These are phyloP conservation scores for Larimichthys crocea DNA, from an alignment of 2,113 vertebrate genomes.

Conservation along the genomic window DNA sequence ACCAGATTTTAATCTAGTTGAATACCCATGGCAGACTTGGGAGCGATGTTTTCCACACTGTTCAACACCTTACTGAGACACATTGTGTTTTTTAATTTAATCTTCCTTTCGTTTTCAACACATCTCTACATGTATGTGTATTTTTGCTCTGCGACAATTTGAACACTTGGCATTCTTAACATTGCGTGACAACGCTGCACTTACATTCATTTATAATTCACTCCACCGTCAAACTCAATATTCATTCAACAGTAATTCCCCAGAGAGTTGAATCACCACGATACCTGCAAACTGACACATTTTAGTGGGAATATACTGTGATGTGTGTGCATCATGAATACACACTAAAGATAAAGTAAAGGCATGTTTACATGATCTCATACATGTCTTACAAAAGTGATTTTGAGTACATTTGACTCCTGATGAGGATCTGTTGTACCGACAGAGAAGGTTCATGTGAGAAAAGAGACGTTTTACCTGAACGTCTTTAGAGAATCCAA, in stretches of 20 bases:
- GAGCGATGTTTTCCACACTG: too few relatives aligned
- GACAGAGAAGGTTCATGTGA: not conserved
- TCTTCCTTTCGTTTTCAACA: not conserved
- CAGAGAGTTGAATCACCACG: not conserved
- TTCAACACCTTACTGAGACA: not conserved
- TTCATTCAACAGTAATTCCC: conserved; percentile 7
- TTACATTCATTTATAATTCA: conserved; percentile 16
- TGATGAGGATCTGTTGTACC: not conserved
- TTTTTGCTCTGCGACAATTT: not conserved
- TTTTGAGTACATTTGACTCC: not conserved
- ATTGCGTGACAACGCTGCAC: not conserved
- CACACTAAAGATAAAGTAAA: not conserved
- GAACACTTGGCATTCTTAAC: not conserved
- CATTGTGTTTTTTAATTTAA: not conserved
- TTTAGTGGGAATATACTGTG: not conserved
- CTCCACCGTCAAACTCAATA: conserved; percentile 18
- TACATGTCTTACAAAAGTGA: not conserved
- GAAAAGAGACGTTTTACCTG: conserved; percentile 5
- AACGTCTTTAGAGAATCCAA: not conserved
- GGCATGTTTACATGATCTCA: not conserved
- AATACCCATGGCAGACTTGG: too few relatives aligned
- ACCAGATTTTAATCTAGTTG: too few relatives aligned
- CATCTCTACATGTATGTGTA: not conserved
- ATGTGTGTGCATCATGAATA: not conserved
- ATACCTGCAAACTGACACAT: not conserved